These are phyloP conservation scores for Periphyllus acericola DNA, from an alignment of 2,888 invertebrate species.

Conservation along the genomic window DNA sequence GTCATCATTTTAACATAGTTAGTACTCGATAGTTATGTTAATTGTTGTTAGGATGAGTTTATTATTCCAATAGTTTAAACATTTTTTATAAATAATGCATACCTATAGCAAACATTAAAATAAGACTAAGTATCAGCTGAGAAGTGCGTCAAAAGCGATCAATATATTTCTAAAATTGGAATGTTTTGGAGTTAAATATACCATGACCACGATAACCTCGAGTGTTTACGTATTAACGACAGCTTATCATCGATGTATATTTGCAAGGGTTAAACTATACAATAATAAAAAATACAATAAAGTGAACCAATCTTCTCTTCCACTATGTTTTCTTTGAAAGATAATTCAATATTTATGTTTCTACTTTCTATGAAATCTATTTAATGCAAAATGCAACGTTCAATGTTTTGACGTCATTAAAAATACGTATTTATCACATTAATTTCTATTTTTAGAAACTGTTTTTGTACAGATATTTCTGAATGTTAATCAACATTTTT, in stretches of 20 bases:
- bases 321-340: not conserved
- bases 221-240: not conserved
- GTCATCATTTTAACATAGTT: not conserved
- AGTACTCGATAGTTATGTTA: too few relatives aligned
- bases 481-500: not conserved
- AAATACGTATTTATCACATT: not conserved
- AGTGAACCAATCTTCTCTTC: not conserved
- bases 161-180: constrained; percentile 10
- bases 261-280: constrained; percentile 1
- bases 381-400: not conserved
- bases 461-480: not conserved
- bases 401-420: constrained; percentile 28
- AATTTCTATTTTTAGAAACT: not conserved
- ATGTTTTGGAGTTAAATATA: not conserved
- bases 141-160: not conserved
- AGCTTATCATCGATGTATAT: not conserved
- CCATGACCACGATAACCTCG: not conserved
- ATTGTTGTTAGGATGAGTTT: too few relatives aligned
- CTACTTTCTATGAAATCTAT: not conserved
- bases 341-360: not conserved
- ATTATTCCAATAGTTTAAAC: too few relatives aligned
- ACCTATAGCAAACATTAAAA: not conserved
- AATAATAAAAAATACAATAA: not conserved
- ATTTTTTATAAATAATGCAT: not conserved
- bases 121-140: not conserved